Conservation (phyloP, 2,113 vertebrate genomes). For the Mirounga angustirostris region DNA sequence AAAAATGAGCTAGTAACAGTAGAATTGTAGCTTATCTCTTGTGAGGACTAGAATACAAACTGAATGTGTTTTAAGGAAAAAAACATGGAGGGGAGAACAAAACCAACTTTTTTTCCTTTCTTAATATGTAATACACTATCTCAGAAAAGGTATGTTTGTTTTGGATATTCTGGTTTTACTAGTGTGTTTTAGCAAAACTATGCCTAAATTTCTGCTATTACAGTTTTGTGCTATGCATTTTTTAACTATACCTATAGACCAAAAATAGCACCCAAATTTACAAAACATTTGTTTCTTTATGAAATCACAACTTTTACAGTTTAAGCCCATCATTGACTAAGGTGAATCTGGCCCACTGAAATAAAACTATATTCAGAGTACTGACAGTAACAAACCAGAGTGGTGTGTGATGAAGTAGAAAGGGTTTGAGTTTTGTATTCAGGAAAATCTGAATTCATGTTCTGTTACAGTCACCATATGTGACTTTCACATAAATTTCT, state of each 20-base stretch:
- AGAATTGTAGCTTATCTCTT: not conserved
- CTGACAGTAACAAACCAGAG: not conserved
- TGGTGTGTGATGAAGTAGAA: not conserved
- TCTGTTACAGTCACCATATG: not conserved
- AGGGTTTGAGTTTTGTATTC: not conserved
- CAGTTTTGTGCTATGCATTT: not conserved
- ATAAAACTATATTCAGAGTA: not conserved
- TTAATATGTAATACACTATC: not conserved
- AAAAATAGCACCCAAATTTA: slow-evolving; percentile 17
- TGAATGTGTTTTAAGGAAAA: not conserved
- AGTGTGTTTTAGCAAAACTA: not conserved
- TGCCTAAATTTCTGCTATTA: not conserved
- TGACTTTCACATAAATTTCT: not conserved
- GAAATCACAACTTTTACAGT: slow-evolving; percentile 35
- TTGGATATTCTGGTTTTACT: not conserved
- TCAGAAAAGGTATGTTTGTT: not conserved
- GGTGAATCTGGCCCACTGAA: not conserved
- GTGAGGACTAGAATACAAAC: not conserved
- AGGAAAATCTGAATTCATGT: not conserved
- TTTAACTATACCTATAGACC: not conserved
- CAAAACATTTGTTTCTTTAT: not conserved
- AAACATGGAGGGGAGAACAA: not conserved
- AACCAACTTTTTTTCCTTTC: not conserved
- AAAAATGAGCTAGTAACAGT: not conserved
- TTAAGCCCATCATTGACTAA: not conserved